Percentiles rank a stretch among this genome's conserved stretches.
Conservation (phyloP, 1,140 invertebrate species). For the Vanessa tameamea region DNA sequence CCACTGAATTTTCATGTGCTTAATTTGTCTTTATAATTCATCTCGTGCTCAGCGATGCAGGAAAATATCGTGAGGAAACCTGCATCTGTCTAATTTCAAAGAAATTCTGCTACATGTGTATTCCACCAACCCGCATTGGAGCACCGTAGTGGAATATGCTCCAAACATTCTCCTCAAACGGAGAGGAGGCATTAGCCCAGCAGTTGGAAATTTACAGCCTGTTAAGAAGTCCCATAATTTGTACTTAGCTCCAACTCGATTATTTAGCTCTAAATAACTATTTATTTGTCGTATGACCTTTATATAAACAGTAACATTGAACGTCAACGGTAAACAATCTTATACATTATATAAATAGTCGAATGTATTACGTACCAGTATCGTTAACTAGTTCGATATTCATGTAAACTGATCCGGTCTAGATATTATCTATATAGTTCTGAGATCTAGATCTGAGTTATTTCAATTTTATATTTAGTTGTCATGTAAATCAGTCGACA, state of each 20-base stretch:
- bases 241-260: neutral
- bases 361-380: conserved; percentile 1
- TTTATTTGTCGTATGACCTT: conserved; percentile 14
- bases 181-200: no score
- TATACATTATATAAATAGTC: neutral
- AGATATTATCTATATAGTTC: neutral
- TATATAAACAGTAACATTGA: conserved; percentile 12
- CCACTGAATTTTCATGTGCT: no score
- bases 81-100: no score
- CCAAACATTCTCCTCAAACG: no score
- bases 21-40: no score
- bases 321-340: neutral
- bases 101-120: no score
- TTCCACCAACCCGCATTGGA: no score
- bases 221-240: neutral
- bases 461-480: conserved; percentile 1
- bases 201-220: no score
- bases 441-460: neutral
- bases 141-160: no score
- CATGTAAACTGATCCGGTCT: conserved; percentile 19
- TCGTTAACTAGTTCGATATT: conserved; percentile 10
- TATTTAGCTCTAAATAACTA: conserved; percentile 8
- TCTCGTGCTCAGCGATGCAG: no score
- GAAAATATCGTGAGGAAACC: no score
- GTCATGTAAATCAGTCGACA: neutral